Percentiles rank a stretch among this genome's conserved stretches.
phyloP scores from a whole-genome alignment of 1,140 invertebrate species.

The Calliphora vicina region DNA sequence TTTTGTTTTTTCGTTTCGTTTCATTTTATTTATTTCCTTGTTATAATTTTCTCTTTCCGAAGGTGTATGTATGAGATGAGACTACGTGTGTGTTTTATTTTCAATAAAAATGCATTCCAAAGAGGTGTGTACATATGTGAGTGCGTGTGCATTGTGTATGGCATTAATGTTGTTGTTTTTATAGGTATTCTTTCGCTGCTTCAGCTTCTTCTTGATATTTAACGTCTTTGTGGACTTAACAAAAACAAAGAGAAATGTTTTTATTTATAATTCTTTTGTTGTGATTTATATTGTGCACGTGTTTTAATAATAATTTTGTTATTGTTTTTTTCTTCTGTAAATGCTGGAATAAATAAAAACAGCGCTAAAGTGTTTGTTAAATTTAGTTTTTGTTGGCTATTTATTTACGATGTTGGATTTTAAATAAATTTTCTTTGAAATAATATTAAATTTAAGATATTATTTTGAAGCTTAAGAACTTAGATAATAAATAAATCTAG shows the following conservation, averaged over 20 bases:
- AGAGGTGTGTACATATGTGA: too few species aligned
- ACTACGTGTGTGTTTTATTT: too few species aligned
- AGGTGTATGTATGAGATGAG: too few species aligned
- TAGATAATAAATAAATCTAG: neutral
- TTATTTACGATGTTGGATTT: neutral
- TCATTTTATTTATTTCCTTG: too few species aligned
- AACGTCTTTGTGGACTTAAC: neutral
- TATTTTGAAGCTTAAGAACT: neutral
- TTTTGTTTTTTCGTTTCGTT: too few species aligned
- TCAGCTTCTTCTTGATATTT: too few species aligned
- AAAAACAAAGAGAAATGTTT: neutral
- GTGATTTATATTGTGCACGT: neutral
- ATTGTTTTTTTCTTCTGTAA: neutral
- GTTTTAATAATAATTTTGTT: neutral
- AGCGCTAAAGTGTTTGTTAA: neutral
- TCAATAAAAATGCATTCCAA: too few species aligned
- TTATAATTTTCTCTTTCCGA: too few species aligned
- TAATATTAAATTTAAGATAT: neutral
- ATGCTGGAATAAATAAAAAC: neutral
- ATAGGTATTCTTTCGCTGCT: too few species aligned
- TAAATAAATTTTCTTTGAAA: neutral
- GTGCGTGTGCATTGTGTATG: too few species aligned
- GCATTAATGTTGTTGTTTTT: too few species aligned
- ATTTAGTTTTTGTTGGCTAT: neutral
- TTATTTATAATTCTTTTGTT: neutral